These are phyloP conservation scores for Nephrotoma appendiculata DNA, from an alignment of 2,888 invertebrate genomes.

Conservation along the genomic window DNA sequence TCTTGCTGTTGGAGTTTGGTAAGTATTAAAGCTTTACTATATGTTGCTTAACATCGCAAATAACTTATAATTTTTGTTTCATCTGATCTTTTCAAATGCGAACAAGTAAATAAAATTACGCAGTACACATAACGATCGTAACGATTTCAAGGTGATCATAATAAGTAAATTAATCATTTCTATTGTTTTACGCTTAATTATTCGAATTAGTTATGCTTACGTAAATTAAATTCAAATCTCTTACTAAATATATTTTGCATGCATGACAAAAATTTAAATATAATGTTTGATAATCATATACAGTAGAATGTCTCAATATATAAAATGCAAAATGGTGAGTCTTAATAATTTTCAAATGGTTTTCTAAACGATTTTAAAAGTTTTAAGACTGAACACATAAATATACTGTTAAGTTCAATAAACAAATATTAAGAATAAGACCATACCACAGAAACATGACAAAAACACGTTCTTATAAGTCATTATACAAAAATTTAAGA, in stretches of 20 bases:
- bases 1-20: neutral
- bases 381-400: neutral
- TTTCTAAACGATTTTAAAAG: neutral
- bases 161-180: neutral
- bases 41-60: neutral
- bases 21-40: neutral
- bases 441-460: neutral
- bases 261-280: neutral
- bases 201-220: neutral
- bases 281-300: neutral
- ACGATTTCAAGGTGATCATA: neutral
- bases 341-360: neutral
- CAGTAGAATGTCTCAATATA: neutral
- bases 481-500: neutral
- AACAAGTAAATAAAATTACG: too few species aligned
- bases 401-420: neutral
- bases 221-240: neutral
- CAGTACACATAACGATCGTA: neutral
- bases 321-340: too few species aligned
- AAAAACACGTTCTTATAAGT: neutral
- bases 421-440: neutral
- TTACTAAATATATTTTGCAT: neutral
- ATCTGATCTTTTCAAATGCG: neutral
- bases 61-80: neutral
- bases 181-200: neutral